phyloP scores from a whole-genome alignment of 2,888 invertebrate species.

The Deilephila elpenor region DNA sequence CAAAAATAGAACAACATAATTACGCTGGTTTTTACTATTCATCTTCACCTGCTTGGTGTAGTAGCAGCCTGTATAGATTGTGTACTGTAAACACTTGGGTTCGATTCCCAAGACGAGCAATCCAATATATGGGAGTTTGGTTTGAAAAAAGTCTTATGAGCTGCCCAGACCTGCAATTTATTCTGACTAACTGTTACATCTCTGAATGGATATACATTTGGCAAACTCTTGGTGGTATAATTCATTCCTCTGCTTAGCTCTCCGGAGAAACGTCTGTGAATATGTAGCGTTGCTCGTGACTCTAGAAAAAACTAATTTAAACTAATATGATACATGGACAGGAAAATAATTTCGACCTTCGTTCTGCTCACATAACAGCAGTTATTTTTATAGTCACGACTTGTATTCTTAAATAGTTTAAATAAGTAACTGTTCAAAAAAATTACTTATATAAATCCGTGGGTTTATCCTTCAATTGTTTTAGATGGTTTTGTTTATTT shows the following conservation, averaged over 20 bases:
- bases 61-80: no score
- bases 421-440: not conserved
- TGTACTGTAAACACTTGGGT: no score
- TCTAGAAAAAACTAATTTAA: not conserved
- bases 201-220: not conserved
- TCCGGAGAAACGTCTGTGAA: not conserved
- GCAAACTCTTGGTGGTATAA: not conserved
- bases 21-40: no score
- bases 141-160: no score
- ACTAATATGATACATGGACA: not conserved
- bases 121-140: no score
- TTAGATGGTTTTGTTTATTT: no score
- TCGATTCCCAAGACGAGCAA: no score
- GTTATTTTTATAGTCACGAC: slow-evolving; percentile 1
- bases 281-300: not conserved
- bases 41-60: no score
- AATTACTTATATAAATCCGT: no score
- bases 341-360: slow-evolving; percentile 9
- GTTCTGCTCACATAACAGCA: not conserved
- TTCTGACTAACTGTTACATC: not conserved
- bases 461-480: no score
- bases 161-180: no score
- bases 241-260: not conserved
- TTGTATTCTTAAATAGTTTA: not conserved
- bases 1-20: no score